Conservation (phyloP, 2,113 vertebrate genomes). For the Nestor notabilis region DNA sequence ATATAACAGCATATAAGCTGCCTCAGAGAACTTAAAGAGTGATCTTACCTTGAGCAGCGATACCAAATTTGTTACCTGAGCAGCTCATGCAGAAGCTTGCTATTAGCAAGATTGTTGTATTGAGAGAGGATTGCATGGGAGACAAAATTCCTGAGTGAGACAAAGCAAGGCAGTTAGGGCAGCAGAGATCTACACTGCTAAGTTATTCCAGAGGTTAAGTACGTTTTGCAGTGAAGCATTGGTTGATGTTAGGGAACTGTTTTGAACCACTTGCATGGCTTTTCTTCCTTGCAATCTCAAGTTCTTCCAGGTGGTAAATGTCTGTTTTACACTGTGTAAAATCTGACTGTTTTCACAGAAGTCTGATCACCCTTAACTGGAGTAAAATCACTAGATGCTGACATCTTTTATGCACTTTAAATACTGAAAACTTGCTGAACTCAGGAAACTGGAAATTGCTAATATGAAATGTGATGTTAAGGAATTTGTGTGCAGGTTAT, state of each 20-base stretch:
- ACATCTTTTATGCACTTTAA: not conserved
- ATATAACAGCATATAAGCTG: not conserved
- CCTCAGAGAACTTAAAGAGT: not conserved
- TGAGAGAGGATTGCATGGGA: not conserved
- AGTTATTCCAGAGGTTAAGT: not conserved
- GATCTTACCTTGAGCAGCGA: not conserved
- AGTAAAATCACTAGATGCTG: not conserved
- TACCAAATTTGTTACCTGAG: not conserved
- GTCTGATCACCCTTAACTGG: not conserved
- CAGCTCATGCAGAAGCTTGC: not conserved
- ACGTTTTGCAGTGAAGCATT: not conserved
- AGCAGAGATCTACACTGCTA: not conserved
- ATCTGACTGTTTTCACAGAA: not conserved
- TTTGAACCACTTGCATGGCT: not conserved
- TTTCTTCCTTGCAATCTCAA: not conserved
- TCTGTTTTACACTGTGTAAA: not conserved
- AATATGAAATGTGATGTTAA: not conserved
- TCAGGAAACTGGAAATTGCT: not conserved
- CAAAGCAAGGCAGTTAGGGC: not conserved
- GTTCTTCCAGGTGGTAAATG: not conserved
- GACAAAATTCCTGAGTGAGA: not conserved
- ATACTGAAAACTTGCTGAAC: not conserved
- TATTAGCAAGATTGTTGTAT: not conserved
- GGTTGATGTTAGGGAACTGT: not conserved
- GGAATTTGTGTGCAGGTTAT: not conserved